Evolutionary conservation across 2,888 invertebrate genomes (phyloP).

Genomic region (Apamea crenata): DNA sequence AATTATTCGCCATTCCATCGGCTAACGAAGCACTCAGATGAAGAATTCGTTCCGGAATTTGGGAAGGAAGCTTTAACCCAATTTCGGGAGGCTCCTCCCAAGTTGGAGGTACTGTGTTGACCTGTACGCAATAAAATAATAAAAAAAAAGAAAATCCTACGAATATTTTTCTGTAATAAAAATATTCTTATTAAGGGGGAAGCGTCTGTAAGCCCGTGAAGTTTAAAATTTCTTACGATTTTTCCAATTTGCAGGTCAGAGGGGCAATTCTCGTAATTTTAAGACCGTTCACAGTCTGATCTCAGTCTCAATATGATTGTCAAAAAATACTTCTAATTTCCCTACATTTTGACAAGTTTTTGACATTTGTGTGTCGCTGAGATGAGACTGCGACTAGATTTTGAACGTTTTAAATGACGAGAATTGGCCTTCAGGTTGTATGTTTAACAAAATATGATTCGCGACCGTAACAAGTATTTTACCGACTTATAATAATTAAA

Average conservation of each 20-base stretch:
- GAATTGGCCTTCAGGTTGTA: no score
- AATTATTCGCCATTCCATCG: slow-evolving; percentile 65
- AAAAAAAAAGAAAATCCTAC: neutral
- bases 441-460: neutral
- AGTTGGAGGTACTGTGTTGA: slow-evolving; percentile 35
- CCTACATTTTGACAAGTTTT: no score
- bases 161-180: neutral
- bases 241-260: neutral
- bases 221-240: neutral
- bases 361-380: no score
- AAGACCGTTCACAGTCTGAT: no score
- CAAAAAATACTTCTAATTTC: no score
- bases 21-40: slow-evolving; percentile 66
- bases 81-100: slow-evolving; percentile 47
- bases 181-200: neutral
- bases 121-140: slow-evolving; percentile 45
- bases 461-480: neutral
- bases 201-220: neutral
- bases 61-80: slow-evolving; percentile 64
- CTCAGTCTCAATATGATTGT: no score
- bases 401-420: no score
- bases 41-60: slow-evolving; percentile 68
- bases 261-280: no score
- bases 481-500: no score
- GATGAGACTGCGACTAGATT: no score